A percentile compares a stretch with the other conserved stretches of the same genome.
These are phyloP conservation scores for Dugesia japonica DNA, from an alignment of 2,888 invertebrate species.

Conservation along the genomic window DNA sequence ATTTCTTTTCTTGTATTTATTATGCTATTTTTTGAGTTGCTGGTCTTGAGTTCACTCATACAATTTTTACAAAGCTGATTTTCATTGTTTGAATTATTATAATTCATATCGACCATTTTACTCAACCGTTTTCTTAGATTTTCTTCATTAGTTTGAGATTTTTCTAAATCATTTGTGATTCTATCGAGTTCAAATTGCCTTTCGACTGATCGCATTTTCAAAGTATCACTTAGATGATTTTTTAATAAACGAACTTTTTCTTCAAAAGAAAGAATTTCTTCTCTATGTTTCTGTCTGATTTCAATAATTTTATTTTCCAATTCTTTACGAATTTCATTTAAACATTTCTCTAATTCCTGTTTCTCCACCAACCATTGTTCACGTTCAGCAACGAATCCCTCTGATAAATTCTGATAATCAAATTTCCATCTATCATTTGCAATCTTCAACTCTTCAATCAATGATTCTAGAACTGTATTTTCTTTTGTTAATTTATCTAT, in stretches of 20 bases:
- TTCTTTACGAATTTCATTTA: neutral
- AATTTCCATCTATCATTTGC: neutral
- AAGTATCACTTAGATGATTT: neutral
- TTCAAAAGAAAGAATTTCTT: neutral
- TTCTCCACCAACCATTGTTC: neutral
- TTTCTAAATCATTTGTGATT: neutral
- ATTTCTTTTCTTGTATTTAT: too few relatives aligned
- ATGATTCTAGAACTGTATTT: neutral
- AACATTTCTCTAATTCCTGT: neutral
- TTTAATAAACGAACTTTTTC: neutral
- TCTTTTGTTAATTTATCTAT: neutral
- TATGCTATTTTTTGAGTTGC: too few relatives aligned
- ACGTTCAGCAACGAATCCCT: neutral
- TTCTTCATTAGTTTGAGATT: neutral
- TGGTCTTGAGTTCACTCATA: neutral
- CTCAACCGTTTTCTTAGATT: neutral
- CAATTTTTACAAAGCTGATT: neutral
- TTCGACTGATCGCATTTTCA: neutral
- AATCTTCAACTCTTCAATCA: neutral
- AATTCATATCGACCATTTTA: neutral
- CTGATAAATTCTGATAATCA: neutral
- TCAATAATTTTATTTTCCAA: constrained; percentile 20
- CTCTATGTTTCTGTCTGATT: neutral
- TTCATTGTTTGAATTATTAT: neutral
- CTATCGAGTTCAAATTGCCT: neutral